A percentile compares a stretch with the other conserved stretches of the same genome.
These are phyloP conservation scores for Helicoverpa assulta DNA, from an alignment of 2,888 invertebrate genomes.

Conservation along the genomic window DNA sequence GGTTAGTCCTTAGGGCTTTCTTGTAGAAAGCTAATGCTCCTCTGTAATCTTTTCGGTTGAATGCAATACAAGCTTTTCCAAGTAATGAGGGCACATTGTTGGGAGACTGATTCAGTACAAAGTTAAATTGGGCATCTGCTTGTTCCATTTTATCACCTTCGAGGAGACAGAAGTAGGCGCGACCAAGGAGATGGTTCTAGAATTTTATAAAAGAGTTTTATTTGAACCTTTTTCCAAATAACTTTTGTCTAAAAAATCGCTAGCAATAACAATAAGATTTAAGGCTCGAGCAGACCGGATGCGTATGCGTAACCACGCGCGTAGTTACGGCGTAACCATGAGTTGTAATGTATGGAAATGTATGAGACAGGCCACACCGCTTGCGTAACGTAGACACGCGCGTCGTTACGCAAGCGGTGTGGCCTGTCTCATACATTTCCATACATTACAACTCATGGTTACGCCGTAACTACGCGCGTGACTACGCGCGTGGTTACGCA, in stretches of 20 bases:
- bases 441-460: too few relatives aligned
- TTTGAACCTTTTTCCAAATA: not conserved
- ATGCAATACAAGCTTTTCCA: slow-evolving; percentile 99
- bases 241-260: not conserved
- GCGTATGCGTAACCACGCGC: too few relatives aligned
- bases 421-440: too few relatives aligned
- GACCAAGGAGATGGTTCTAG: slow-evolving; percentile 98
- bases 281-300: too few relatives aligned
- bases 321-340: too few relatives aligned
- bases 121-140: slow-evolving; percentile 99
- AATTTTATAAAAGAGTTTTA: slow-evolving; percentile 26
- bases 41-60: slow-evolving; percentile 98
- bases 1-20: slow-evolving; percentile 98
- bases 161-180: slow-evolving; percentile 99
- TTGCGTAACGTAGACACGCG: too few relatives aligned
- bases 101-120: slow-evolving; percentile 98
- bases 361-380: too few relatives aligned
- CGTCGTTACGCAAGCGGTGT: too few relatives aligned
- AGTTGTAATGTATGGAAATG: too few relatives aligned
- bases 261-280: too few relatives aligned
- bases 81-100: slow-evolving; percentile 99
- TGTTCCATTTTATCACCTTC: slow-evolving; percentile 99
- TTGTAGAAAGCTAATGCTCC: slow-evolving; percentile 99
- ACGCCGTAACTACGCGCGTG: too few relatives aligned
- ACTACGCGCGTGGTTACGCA: too few relatives aligned